Evolutionary conservation across 2,888 invertebrate species (phyloP), one percentile per base, ranked within the genome.

Genomic region (Crocallis elinguaria): DNA sequence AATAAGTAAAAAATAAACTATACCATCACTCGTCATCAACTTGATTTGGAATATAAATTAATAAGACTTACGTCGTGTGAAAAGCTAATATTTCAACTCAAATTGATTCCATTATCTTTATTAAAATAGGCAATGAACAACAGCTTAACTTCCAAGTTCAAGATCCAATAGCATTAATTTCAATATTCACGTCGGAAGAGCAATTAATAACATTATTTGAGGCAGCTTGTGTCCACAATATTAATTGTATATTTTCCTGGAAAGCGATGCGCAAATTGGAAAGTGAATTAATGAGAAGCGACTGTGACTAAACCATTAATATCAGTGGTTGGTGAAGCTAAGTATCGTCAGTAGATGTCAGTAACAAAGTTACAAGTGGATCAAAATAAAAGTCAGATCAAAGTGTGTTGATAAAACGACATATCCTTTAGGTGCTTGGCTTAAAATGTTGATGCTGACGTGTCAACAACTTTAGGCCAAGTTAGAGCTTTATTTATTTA

Each of bases 251-350:
- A 64, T 54, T 56, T 58, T 33, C 52, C 35, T 30, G 45, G 51
- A 56, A 49, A 38, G 13, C 49, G 33, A 50, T 35, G 52, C 52
- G 42, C 60, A 58, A 62, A 60, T 62, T 62, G 58, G 54, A 62
- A 56, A 62, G 58, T 57, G 49, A 63, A 65, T 71, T 71, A 69
- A 69, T 67, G 69, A 65, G 62, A 51, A 58, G 59, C 44, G 60
- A 65, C 68, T 62, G 60, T 50, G 59, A 56, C 58, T 65, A 66
- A 70, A 73, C 79, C 81, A 81, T 83, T 83, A 81, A 83, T 84
- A 78, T 76, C 67, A 69, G 58, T 60, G 41, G 36, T 27, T 55
- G 49, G 46, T 53, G 48, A 53, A 42, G 45, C 32, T 21, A 49
- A 30, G 27, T 35, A 17, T 16, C 7, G 27, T 27, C 33, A 19